Conservation (phyloP, 2,888 invertebrate species). For the Netelia melanura region DNA sequence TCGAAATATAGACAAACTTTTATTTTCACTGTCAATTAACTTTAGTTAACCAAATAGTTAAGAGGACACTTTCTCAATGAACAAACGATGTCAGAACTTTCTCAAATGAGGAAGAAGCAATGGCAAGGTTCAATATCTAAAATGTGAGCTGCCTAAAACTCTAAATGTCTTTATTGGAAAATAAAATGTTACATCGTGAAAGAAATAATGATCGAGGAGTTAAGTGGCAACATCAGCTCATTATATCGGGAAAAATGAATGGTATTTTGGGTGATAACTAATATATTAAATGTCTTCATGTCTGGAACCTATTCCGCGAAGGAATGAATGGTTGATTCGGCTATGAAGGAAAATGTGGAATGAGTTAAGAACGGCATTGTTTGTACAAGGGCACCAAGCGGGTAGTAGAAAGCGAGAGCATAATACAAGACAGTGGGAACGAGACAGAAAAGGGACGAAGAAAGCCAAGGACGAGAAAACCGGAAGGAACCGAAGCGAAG, state of each 20-base stretch:
- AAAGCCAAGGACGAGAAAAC: constrained; percentile 31
- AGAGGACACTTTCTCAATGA: too few species aligned
- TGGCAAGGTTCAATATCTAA: too few species aligned
- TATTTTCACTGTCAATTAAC: too few species aligned
- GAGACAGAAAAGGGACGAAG: constrained; percentile 14
- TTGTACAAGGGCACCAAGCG: background rate
- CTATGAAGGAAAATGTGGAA: background rate
- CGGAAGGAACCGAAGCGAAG: constrained; percentile 49
- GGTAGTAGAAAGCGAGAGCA: background rate
- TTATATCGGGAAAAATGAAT: background rate
- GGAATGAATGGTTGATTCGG: constrained; percentile 11
- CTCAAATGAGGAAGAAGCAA: too few species aligned
- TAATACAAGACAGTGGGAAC: constrained; percentile 20
- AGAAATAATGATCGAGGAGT: too few species aligned
- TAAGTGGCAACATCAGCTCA: too few species aligned
- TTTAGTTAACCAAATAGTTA: too few species aligned
- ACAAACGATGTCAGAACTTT: too few species aligned
- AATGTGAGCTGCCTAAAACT: too few species aligned
- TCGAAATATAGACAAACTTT: too few species aligned
- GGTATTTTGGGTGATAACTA: background rate
- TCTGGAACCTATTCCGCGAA: background rate
- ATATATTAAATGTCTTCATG: constrained; percentile 19
- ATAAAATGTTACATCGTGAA: too few species aligned
- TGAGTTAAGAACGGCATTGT: background rate
- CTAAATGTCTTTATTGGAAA: too few species aligned